Conservation (phyloP, 2,113 vertebrate genomes). For the Pseudorasbora parva region DNA sequence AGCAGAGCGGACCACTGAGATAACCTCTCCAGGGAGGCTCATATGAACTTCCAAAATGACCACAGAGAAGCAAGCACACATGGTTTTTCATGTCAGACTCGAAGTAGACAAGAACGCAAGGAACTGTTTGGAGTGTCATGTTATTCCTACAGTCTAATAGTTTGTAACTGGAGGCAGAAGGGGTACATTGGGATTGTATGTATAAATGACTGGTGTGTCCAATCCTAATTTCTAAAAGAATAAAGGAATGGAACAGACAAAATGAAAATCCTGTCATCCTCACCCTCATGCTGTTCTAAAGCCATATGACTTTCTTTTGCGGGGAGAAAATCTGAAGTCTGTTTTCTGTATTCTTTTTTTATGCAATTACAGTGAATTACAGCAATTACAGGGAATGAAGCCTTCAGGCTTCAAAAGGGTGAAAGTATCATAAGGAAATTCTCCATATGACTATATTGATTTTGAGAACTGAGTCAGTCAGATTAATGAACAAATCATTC, state of each 20-base stretch:
- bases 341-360: slow-evolving; percentile 1
- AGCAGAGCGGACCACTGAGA: slow-evolving; percentile 17
- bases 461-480: neutral
- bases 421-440: neutral
- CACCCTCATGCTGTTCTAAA: neutral
- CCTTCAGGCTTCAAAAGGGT: slow-evolving; percentile 10
- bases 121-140: slow-evolving; percentile 18
- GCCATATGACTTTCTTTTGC: slow-evolving; percentile 3
- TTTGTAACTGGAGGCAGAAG: neutral
- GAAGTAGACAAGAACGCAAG: neutral
- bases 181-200: neutral
- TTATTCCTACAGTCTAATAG: slow-evolving; percentile 5
- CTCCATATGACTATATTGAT: neutral
- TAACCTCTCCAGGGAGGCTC: slow-evolving; percentile 16
- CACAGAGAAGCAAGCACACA: slow-evolving; percentile 6
- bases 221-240: slow-evolving; percentile 30
- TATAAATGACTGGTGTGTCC: slow-evolving; percentile 18
- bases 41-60: slow-evolving; percentile 13
- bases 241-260: slow-evolving; percentile 16
- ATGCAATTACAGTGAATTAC: slow-evolving; percentile 24
- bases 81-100: slow-evolving; percentile 16
- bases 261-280: slow-evolving; percentile 4
- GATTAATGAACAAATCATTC: neutral
- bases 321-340: slow-evolving; percentile 22
- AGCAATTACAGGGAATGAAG: slow-evolving; percentile 7